These are phyloP conservation scores for Mycteria americana DNA, from an alignment of 2,797 vertebrate genomes.

Conservation along the genomic window DNA sequence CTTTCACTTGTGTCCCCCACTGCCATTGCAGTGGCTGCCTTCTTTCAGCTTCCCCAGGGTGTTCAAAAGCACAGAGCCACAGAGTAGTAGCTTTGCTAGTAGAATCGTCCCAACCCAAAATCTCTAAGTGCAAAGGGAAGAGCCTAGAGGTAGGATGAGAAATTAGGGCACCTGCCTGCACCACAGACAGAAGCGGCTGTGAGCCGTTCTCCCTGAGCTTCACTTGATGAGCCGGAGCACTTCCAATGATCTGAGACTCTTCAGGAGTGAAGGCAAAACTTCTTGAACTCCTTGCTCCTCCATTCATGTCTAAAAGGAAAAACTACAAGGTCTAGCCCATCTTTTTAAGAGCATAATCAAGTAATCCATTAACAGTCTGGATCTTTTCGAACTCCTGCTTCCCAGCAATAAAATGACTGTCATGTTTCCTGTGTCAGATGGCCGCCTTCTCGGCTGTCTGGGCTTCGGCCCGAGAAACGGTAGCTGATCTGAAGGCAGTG, in stretches of 20 bases:
- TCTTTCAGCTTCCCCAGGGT: not conserved
- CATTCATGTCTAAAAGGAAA: not conserved
- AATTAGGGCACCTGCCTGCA: not conserved
- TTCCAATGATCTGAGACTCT: not conserved
- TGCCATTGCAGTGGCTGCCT: not conserved
- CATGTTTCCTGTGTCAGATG: not conserved
- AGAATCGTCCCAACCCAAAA: not conserved
- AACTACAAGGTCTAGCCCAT: not conserved
- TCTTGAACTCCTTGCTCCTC: not conserved
- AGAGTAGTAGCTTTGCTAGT: not conserved
- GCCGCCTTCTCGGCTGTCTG: fast-evolving
- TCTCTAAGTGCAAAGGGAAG: not conserved
- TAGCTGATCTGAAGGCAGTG: not conserved
- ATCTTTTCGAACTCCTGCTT: not conserved
- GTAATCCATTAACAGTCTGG: not conserved
- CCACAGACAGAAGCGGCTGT: not conserved
- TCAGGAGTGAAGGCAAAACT: not conserved
- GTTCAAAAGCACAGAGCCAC: not conserved
- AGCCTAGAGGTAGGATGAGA: not conserved
- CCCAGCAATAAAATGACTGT: not conserved
- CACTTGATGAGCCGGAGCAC: not conserved
- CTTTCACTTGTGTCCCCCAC: not conserved
- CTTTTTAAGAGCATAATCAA: not conserved
- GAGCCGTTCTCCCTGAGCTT: not conserved
- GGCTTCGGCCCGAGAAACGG: fast-evolving